A percentile compares a stretch with the other conserved stretches of the same genome.
These are phyloP conservation scores for Vanessa tameamea DNA, from an alignment of 1,140 invertebrate genomes.

Conservation along the genomic window DNA sequence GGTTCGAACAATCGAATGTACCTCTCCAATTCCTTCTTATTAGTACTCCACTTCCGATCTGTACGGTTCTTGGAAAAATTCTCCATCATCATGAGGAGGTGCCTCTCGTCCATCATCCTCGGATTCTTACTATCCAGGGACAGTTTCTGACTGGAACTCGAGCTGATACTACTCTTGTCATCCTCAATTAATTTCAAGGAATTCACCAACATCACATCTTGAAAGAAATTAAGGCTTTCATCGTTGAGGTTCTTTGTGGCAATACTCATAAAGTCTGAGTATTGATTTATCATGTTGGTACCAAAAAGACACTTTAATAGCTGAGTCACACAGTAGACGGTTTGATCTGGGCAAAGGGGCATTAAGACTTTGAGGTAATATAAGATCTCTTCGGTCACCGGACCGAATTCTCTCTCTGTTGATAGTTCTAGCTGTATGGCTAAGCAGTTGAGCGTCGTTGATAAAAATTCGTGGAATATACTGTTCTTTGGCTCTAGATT, in stretches of 20 bases:
- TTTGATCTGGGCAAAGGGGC: slow-evolving; percentile 84
- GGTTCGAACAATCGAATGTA: slow-evolving; percentile 94
- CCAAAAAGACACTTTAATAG: slow-evolving; percentile 91
- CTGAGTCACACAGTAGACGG: slow-evolving; percentile 91
- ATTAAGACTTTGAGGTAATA: slow-evolving; percentile 88
- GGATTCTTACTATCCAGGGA: slow-evolving; percentile 60
- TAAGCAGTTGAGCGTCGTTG: slow-evolving; percentile 84
- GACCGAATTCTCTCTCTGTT: slow-evolving; percentile 86
- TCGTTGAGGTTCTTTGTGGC: slow-evolving; percentile 37
- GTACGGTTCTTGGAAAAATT: slow-evolving; percentile 73
- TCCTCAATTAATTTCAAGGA: slow-evolving; percentile 23
- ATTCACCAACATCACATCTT: slow-evolving; percentile 51
- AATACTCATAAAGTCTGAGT: slow-evolving; percentile 78
- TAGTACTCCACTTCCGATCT: slow-evolving; percentile 79
- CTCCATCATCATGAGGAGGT: slow-evolving; percentile 69
- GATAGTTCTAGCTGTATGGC: slow-evolving; percentile 89
- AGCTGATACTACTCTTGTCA: slow-evolving; percentile 46
- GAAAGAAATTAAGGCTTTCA: slow-evolving; percentile 48
- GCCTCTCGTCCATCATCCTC: slow-evolving; percentile 59
- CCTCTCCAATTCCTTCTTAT: slow-evolving; percentile 86
- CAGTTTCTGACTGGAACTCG: slow-evolving; percentile 61
- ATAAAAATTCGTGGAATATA: slow-evolving; percentile 87
- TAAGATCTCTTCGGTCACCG: slow-evolving; percentile 90
- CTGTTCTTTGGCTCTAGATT: slow-evolving; percentile 86
- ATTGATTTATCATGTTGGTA: slow-evolving; percentile 87